Percentiles rank a stretch among this genome's conserved stretches.
These are phyloP conservation scores for Heliconius nattereri DNA, from an alignment of 1,140 invertebrate species.

Conservation along the genomic window DNA sequence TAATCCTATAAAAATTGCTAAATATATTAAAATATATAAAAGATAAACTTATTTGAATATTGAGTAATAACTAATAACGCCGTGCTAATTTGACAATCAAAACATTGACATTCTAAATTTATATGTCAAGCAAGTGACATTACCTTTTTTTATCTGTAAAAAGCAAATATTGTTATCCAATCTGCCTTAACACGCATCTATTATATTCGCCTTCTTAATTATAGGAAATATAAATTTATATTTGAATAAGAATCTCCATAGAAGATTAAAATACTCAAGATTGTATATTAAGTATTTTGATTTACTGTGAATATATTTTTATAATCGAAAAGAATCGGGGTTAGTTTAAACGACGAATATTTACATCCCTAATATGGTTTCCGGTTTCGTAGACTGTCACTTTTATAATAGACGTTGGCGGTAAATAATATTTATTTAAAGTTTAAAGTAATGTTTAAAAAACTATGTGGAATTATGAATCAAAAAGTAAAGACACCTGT, in stretches of 20 bases:
- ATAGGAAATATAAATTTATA: too few species aligned
- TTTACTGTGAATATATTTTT: too few species aligned
- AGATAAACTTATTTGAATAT: not conserved
- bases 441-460: not conserved
- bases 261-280: too few species aligned
- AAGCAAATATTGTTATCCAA: too few species aligned
- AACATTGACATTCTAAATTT: not conserved
- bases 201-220: too few species aligned
- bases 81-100: not conserved
- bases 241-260: too few species aligned
- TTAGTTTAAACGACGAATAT: not conserved
- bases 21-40: not conserved
- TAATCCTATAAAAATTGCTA: not conserved
- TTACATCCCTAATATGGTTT: not conserved
- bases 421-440: not conserved
- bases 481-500: not conserved
- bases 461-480: slow-evolving; percentile 5
- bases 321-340: too few species aligned
- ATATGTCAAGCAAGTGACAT: not conserved
- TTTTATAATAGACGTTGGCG: not conserved
- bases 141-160: too few species aligned
- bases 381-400: not conserved
- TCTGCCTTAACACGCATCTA: too few species aligned
- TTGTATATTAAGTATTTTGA: too few species aligned
- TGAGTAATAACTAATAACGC: not conserved